Evolutionary conservation across 2,797 vertebrate species (phyloP).

Genomic region (Tangara arthus): DNA sequence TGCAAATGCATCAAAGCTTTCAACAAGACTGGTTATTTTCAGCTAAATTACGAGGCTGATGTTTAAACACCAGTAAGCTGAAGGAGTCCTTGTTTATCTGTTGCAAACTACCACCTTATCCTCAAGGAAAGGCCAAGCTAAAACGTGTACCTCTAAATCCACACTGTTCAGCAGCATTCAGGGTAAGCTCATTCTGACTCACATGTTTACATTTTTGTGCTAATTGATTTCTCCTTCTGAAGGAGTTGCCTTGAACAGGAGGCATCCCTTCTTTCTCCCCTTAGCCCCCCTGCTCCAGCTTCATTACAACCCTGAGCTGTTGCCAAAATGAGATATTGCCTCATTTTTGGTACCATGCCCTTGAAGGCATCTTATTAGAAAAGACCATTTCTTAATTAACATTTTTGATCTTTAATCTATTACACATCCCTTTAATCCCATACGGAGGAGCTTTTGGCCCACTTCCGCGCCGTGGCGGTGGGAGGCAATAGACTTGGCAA

Average conservation of each 20-base stretch:
- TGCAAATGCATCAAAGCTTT: neutral
- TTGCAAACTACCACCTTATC: neutral
- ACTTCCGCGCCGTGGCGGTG: conserved; percentile 58
- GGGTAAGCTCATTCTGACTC: neutral
- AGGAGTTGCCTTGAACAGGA: conserved; percentile 64
- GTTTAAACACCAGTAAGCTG: neutral
- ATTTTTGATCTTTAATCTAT: conserved; percentile 81
- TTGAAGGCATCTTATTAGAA: conserved; percentile 81
- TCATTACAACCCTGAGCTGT: conserved; percentile 67
- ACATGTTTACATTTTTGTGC: conserved; percentile 15
- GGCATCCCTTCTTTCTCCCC: conserved; percentile 48
- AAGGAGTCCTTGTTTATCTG: neutral
- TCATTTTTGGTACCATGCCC: conserved; percentile 72
- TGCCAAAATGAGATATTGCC: conserved; percentile 73
- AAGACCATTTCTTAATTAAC: conserved; percentile 83
- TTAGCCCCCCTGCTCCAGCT: conserved; percentile 58
- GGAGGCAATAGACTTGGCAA: conserved; percentile 60
- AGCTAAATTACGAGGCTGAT: neutral
- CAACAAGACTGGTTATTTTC: neutral
- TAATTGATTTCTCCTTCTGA: conserved; percentile 68
- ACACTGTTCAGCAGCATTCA: neutral
- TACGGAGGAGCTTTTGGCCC: conserved; percentile 71
- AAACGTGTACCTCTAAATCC: neutral
- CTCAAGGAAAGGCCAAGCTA: neutral
- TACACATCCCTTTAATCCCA: conserved; percentile 74